Percentiles rank a stretch among this genome's conserved stretches.
Conservation (phyloP, 37 sponge, comb jelly and placozoan genomes). For the Cliona cf. orientalis region DNA sequence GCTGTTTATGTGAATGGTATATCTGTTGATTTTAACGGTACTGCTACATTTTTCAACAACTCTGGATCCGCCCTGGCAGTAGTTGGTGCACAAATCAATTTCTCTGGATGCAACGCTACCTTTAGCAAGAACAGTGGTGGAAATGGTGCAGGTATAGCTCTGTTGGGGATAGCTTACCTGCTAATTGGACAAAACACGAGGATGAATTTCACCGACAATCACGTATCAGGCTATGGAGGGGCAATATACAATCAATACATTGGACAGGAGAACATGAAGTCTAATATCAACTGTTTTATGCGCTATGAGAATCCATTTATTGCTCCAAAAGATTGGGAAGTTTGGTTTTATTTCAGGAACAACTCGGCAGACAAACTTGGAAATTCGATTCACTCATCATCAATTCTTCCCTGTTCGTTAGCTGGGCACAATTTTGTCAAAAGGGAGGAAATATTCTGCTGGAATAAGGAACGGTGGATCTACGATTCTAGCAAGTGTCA, state of each 20-base stretch:
- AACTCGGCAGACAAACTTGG: not conserved
- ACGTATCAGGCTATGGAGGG: no score
- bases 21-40: slow-evolving; percentile 25
- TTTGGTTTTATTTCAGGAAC: not conserved
- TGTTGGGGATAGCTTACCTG: no score
- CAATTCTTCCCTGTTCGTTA: not conserved
- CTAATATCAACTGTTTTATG: not conserved
- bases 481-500: not conserved
- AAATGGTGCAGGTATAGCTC: no score
- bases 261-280: not conserved
- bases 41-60: slow-evolving; percentile 33
- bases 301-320: not conserved
- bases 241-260: no score
- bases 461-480: no score
- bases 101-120: not conserved
- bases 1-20: slow-evolving; percentile 44
- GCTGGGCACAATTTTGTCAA: not conserved
- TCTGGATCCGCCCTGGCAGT: slow-evolving; percentile 47
- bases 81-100: slow-evolving; percentile 27
- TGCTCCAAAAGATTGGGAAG: not conserved
- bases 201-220: no score
- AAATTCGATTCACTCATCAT: not conserved
- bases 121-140: not conserved
- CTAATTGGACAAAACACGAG: no score
- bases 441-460: not conserved